phyloP scores from a whole-genome alignment of 2,888 invertebrate species.

The Hydropsyche betteni region DNA sequence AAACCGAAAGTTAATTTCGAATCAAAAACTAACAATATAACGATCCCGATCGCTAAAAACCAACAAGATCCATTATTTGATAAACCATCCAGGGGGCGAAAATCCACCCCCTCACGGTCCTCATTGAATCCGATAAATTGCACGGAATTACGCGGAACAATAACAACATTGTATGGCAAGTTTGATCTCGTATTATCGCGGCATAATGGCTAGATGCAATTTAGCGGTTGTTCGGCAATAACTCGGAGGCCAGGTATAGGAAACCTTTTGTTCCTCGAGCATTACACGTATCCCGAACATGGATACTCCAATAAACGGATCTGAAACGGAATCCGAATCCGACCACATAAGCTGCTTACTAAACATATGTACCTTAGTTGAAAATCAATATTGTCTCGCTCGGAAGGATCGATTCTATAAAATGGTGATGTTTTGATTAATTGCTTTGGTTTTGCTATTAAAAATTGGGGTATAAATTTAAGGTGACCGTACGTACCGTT shows the following conservation, averaged over 20 bases:
- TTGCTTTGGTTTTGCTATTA: no score
- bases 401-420: not conserved
- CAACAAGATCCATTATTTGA: no score
- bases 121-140: no score
- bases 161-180: conserved; percentile 9
- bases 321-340: conserved; percentile 1
- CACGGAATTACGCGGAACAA: no score
- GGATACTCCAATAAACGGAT: conserved; percentile 19
- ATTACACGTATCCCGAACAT: conserved; percentile 5
- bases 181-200: not conserved
- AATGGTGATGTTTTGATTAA: not conserved
- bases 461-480: no score
- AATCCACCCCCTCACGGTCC: no score
- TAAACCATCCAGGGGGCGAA: no score
- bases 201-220: conserved; percentile 29
- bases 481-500: no score
- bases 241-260: conserved; percentile 15
- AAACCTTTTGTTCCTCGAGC: conserved; percentile 10
- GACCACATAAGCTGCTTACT: conserved; percentile 9
- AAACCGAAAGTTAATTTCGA: no score
- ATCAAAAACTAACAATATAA: no score
- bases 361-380: not conserved
- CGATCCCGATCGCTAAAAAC: no score
- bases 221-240: conserved; percentile 29
- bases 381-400: not conserved